Percentiles rank a stretch among this genome's conserved stretches.
phyloP scores from a whole-genome alignment of 2,888 invertebrate genomes.

The Bruchidius siliquastri region DNA sequence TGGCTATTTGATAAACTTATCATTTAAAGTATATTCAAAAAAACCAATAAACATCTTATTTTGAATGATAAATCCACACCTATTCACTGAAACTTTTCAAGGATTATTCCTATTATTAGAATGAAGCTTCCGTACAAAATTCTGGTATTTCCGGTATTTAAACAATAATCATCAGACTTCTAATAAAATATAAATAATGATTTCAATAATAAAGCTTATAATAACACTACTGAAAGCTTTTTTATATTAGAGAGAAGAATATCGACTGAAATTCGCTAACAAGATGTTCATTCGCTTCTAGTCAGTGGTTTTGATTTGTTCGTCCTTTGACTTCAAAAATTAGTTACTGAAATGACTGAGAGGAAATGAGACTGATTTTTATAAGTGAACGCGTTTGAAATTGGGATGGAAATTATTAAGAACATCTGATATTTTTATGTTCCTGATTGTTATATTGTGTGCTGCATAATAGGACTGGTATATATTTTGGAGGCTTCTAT shows the following conservation, averaged over 20 bases:
- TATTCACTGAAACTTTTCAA: too few species aligned
- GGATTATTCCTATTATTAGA: too few species aligned
- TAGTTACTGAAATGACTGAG: background rate
- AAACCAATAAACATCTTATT: too few species aligned
- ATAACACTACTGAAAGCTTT: background rate
- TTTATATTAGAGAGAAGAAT: background rate
- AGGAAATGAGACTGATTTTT: background rate
- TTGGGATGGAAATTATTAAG: background rate
- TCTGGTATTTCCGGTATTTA: too few species aligned
- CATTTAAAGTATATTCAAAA: too few species aligned
- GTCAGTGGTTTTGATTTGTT: background rate
- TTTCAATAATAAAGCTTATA: too few species aligned
- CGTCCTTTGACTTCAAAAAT: background rate
- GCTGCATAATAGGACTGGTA: slow-evolving; percentile 15
- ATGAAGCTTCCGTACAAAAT: too few species aligned
- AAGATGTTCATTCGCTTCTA: background rate
- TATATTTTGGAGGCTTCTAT: slow-evolving; percentile 25
- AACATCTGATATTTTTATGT: background rate
- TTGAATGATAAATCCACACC: too few species aligned
- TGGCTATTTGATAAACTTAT: too few species aligned
- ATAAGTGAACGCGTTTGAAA: background rate
- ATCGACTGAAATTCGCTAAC: background rate
- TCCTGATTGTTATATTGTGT: slow-evolving; percentile 15
- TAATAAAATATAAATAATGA: too few species aligned
- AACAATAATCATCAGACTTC: too few species aligned